Percentiles rank a stretch among this genome's conserved stretches.
Evolutionary conservation across 2,888 invertebrate genomes (phyloP).

Genomic region (Meiosimyza decipiens): DNA sequence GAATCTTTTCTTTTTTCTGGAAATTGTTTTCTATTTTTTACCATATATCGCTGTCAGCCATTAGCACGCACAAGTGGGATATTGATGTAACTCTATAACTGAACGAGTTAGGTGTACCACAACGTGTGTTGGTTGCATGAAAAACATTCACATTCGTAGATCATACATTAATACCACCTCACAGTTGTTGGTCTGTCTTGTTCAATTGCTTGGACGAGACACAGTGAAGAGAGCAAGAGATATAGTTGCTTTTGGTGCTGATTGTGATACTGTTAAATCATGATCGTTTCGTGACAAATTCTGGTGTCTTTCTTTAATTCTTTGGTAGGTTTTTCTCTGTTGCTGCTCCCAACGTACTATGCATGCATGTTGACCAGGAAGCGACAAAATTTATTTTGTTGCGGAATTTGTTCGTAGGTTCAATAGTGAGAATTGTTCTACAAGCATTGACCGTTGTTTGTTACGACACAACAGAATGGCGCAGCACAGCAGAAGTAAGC

Average conservation of each 20-base stretch:
- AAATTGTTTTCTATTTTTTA: not conserved
- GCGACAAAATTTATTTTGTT: slow-evolving; percentile 34
- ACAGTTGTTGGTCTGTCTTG: slow-evolving; percentile 33
- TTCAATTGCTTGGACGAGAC: slow-evolving; percentile 21
- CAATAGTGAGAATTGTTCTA: slow-evolving; percentile 14
- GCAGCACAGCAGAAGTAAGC: not conserved
- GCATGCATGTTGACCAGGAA: slow-evolving; percentile 32
- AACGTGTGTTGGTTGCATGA: not conserved
- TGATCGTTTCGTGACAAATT: slow-evolving; percentile 61
- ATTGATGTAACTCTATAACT: slow-evolving; percentile 37
- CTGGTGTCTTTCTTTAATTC: slow-evolving; percentile 55
- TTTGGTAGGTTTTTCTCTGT: not conserved
- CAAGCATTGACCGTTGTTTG: slow-evolving; percentile 27
- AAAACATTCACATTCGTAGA: slow-evolving; percentile 30
- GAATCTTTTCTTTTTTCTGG: not conserved
- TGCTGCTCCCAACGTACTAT: not conserved
- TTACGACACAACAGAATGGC: too few relatives aligned
- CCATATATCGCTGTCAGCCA: slow-evolving; percentile 31
- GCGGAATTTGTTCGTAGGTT: slow-evolving; percentile 28
- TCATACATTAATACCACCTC: slow-evolving; percentile 26
- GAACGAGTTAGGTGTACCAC: slow-evolving; percentile 8
- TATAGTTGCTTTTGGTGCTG: not conserved
- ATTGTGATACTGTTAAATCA: slow-evolving; percentile 47
- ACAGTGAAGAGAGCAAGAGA: not conserved
- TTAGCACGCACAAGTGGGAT: slow-evolving; percentile 47